These are phyloP conservation scores for Rhagoletis zephyria DNA, from an alignment of 1,140 invertebrate species.

Conservation along the genomic window DNA sequence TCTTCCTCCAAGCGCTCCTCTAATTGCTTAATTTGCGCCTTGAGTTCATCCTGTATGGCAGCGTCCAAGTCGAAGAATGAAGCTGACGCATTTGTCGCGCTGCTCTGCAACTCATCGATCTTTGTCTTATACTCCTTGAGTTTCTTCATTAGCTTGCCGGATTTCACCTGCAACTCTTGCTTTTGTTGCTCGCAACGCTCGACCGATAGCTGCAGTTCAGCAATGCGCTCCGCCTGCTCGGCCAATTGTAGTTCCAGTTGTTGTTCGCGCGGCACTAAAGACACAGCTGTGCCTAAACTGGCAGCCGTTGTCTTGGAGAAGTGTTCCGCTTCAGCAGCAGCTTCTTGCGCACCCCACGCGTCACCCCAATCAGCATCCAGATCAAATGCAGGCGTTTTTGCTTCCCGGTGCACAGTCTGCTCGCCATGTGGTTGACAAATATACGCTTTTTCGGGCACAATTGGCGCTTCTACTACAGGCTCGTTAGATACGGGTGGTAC, in stretches of 20 bases:
- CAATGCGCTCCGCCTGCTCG: conserved; percentile 74
- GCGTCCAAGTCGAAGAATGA: conserved; percentile 78
- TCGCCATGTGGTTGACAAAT: conserved; percentile 71
- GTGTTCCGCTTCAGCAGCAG: conserved; percentile 72
- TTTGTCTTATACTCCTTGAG: conserved; percentile 82
- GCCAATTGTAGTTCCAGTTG: conserved; percentile 68
- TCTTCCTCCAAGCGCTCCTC: conserved; percentile 79
- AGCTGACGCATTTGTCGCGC: conserved; percentile 73
- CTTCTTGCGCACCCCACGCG: conserved; percentile 75
- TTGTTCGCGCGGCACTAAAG: conserved; percentile 56
- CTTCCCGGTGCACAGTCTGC: background rate
- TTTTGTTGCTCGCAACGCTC: conserved; percentile 76
- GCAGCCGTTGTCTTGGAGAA: conserved; percentile 46
- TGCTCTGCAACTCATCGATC: conserved; percentile 77
- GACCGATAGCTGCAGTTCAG: conserved; percentile 75
- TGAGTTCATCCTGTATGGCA: conserved; percentile 84
- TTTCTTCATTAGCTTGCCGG: conserved; percentile 82
- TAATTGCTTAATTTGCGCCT: conserved; percentile 78
- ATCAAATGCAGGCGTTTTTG: background rate
- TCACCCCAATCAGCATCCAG: conserved; percentile 71
- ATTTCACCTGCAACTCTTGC: conserved; percentile 78
- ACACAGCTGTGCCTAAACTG: background rate
- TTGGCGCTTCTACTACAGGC: conserved; percentile 73
- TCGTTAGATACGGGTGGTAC: conserved; percentile 58
- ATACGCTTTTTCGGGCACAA: conserved; percentile 76